Evolutionary conservation across 2,888 invertebrate species (phyloP).

Genomic region (Leptarthrus brevirostris): DNA sequence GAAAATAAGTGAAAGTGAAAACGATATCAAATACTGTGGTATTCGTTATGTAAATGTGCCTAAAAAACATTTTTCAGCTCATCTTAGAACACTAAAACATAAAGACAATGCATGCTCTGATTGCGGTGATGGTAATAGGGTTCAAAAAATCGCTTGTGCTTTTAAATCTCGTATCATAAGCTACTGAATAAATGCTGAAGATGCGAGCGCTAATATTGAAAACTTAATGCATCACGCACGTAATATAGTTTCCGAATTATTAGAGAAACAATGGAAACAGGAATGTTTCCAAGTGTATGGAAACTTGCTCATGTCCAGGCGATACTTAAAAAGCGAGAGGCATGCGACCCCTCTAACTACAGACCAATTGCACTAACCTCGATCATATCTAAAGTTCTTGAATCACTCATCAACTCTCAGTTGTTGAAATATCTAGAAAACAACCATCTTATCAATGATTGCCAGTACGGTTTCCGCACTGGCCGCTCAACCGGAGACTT

Average conservation of each 20-base stretch:
- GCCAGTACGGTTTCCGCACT: no score
- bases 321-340: no score
- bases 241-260: background rate
- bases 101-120: background rate
- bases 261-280: background rate
- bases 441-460: no score
- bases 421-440: no score
- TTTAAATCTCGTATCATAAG: conserved; percentile 1
- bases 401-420: no score
- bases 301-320: no score
- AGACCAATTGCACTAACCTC: no score
- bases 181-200: background rate
- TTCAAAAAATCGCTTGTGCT: background rate
- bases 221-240: background rate
- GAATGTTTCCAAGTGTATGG: no score
- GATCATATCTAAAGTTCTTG: no score
- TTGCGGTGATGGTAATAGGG: background rate
- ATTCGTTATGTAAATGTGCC: background rate
- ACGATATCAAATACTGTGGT: background rate
- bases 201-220: background rate
- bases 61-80: background rate
- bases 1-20: background rate
- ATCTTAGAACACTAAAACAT: background rate
- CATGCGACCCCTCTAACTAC: no score
- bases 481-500: no score